These are phyloP conservation scores for Cabera pusaria DNA, from an alignment of 2,888 invertebrate species.

Conservation along the genomic window DNA sequence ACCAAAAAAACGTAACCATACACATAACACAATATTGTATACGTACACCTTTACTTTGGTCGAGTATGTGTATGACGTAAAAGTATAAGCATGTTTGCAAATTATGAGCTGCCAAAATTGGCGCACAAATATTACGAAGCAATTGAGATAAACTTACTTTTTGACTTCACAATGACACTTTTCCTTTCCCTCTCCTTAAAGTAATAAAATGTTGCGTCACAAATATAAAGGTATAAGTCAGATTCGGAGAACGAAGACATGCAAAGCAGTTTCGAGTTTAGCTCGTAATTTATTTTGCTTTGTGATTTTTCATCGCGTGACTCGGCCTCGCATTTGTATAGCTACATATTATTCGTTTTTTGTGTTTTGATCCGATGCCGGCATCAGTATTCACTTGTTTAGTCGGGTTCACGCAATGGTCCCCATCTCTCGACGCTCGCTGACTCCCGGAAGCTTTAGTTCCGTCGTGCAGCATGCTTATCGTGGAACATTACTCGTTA, in stretches of 20 bases:
- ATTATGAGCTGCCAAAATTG: too few relatives aligned
- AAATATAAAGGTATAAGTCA: slow-evolving; percentile 26
- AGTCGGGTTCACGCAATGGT: slow-evolving; percentile 35
- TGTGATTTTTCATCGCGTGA: slow-evolving; percentile 59
- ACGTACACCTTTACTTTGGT: too few relatives aligned
- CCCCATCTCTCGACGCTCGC: slow-evolving; percentile 14
- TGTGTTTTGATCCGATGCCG: slow-evolving; percentile 40
- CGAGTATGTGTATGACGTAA: too few relatives aligned
- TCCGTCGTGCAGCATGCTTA: slow-evolving; percentile 38
- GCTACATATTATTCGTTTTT: too few relatives aligned
- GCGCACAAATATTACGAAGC: neutral
- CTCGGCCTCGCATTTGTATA: slow-evolving; percentile 47
- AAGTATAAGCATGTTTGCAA: too few relatives aligned
- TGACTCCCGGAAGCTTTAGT: slow-evolving; percentile 9
- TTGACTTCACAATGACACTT: slow-evolving; percentile 8
- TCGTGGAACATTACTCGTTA: slow-evolving; percentile 46
- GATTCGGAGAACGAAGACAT: slow-evolving; percentile 39
- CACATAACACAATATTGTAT: too few relatives aligned
- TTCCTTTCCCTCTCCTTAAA: slow-evolving; percentile 9
- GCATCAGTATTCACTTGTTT: slow-evolving; percentile 47
- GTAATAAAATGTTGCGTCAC: slow-evolving; percentile 14
- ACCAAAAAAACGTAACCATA: too few relatives aligned
- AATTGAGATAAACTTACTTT: slow-evolving; percentile 3
- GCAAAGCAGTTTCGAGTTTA: slow-evolving; percentile 46
- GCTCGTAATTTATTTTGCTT: slow-evolving; percentile 58